Evolutionary conservation across 1,140 invertebrate genomes (phyloP), one percentile per base, ranked within the genome.

Genomic region (Pogonomyrmex californicus): DNA sequence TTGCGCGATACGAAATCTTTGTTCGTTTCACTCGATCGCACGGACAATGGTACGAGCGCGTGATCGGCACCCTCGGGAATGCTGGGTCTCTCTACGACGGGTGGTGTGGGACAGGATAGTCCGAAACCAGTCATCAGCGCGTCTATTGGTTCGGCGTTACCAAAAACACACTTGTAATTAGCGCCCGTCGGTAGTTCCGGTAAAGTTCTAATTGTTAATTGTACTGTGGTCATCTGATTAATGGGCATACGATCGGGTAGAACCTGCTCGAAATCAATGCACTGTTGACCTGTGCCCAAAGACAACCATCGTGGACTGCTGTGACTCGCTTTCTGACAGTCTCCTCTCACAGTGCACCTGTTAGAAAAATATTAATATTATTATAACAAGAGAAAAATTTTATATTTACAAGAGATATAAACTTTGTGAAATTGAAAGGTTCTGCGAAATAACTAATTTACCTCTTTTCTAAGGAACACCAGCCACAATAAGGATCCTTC

Each of bases 401-500:
- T 51, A 91, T 91, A 54, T 76, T 77, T 89, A 78, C 1, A 10
- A 56, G 14, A 38, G 47, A 68, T 68, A n/a, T 30, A 66, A 54
- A 56, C 51, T 78, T 14, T 33, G n/a, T 4, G 51, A 17, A 75
- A 7, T 33, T 30, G 63, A 56, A 33, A 4, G 44, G 17, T 54
- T 30, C 0, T 14, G 6, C 14, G 38, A 2, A 54, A 54, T 44
- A 75, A 44, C 51, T 33, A 75, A 91, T 86, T 95, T 94, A 98
- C 97, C 97, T 96, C 95, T 99, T 99, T 94, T 99, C 98, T 81
- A 99, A 95, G 0, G 99, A 99, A 95, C 99, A 99, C 99, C 99
- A 99, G 12, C 99, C 99, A 95, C 99, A 99, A 93, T 99, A 99
- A 1, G 99, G 99, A 96, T 99, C 99, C 91, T 97, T 97, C 0